Evolutionary conservation across 2,113 vertebrate genomes (phyloP), one percentile per base, ranked within the genome.

Genomic region (Apus apus): DNA sequence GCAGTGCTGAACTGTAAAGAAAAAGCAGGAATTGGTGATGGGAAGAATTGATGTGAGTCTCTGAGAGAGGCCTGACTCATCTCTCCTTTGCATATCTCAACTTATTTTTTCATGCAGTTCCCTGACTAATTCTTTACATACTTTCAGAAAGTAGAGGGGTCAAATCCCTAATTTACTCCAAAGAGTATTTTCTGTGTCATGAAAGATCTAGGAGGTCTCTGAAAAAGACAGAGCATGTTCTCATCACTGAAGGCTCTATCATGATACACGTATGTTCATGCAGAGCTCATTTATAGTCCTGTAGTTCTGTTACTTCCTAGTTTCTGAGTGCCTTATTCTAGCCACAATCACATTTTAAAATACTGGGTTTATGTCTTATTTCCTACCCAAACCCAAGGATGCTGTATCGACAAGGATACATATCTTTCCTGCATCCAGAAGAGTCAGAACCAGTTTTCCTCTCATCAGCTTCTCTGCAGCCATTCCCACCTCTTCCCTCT

Each of bases 241-340:
- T n/a, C 32, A 8, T 23, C 68, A 34, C 14, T 60, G 54, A 65
- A 64, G 36, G 15, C 19, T 86, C n/a, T 18, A 5, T 11, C 87
- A 23, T 43, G 38, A 12, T 12, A 43, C 26, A 17, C 6, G 13
- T 2, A 26, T 3, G 4, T 12, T 26, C 2, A 0, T 21, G 14
- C 25, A 60, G 29, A 11, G 16, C 3, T 87, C 27, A 54, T n/a
- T 57, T 62, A 43, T 43, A 70, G 30, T 82, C 5, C 19, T 3
- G 4, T 19, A 56, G 21, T 30, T 51, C 46, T 56, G 36, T 5
- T 38, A 36, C 46, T 96, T 78, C 25, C 32, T 46, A 60, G 32
- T 11, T 80, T 65, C 25, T 12, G 9, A 76, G 13, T 34, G 19
- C 13, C 30, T 74, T 45, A 54, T 77, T 74, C 57, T 76, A 50